Evolutionary conservation across 2,113 vertebrate species (phyloP), one percentile per base, ranked within the genome.

Genomic region (Psittacus erithacus): DNA sequence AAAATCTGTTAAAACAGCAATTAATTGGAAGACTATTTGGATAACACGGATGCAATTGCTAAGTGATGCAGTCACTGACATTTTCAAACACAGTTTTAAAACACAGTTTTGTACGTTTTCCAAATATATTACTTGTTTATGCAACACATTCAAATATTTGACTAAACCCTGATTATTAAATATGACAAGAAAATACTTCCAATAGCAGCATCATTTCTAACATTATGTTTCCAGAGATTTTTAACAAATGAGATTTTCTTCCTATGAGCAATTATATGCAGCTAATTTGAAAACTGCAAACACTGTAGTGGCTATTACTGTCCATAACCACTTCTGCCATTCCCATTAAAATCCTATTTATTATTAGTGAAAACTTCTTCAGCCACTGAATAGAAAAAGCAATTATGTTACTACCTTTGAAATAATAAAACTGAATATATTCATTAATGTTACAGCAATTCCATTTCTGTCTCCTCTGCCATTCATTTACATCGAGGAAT

Each of bases 201-300:
- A 83, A 18, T 39, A 60, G 90, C 67, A 82, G 81, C 52, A 63
- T 38, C n/a, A 24, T 89, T 94, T 89, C 86, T 82, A 91, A 44
- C 10, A 7, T 64, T 73, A 85, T 63, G 86, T 89, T 96, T 87
- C 67, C 77, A 89, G 83, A 94, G 91, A 93, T 93, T 97, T 92
- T 95, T 95, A 96, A 96, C 86, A 96, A 94, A 71, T 60, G 76
- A 96, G 96, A 97, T 94, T 97, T 97, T 89, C 93, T 96, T 96
- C 96, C 97, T 97, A 98, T 96, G 88, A 98, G 93, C 97, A 95
- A 97, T 80, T 95, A 91, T 74, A 79, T 65, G 63, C 80, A 91
- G 94, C 71, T 92, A 86, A 97, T 97, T 96, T 89, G 97, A 89
- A 94, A 90, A 96, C 67, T 85, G 95, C 93, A 92, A 96, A 95